Conservation (phyloP, 2,888 invertebrate species). For the Cybosia mesomella region DNA sequence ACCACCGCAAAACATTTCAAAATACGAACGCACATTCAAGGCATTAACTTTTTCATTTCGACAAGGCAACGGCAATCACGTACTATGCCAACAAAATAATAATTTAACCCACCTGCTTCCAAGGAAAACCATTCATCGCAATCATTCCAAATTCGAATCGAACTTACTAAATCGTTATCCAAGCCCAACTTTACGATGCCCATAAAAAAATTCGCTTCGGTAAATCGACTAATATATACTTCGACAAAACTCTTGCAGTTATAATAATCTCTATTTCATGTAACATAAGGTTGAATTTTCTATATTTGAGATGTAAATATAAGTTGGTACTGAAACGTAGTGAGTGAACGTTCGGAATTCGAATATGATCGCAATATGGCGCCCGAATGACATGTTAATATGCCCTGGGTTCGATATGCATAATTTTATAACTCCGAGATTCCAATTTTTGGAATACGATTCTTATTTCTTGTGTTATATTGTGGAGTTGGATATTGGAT, state of each 20-base stretch:
- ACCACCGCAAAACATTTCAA: background rate
- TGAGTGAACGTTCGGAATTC: constrained; percentile 70
- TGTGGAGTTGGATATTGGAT: constrained; percentile 15
- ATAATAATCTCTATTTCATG: constrained; percentile 19
- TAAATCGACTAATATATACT: constrained; percentile 70
- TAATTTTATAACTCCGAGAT: constrained; percentile 74
- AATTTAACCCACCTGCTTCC: constrained; percentile 52
- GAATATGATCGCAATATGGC: constrained; percentile 84
- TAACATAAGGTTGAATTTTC: constrained; percentile 52
- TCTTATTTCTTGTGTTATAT: constrained; percentile 45
- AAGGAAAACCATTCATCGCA: constrained; percentile 56
- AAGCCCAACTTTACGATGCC: constrained; percentile 70
- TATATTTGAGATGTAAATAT: constrained; percentile 36
- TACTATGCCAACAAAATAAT: constrained; percentile 57
- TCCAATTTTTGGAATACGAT: constrained; percentile 54
- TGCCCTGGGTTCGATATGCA: constrained; percentile 78
- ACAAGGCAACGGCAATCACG: constrained; percentile 35
- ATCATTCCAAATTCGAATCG: constrained; percentile 75
- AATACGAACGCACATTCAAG: constrained; percentile 7
- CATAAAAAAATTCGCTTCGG: constrained; percentile 67
- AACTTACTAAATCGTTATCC: constrained; percentile 74
- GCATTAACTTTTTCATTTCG: constrained; percentile 40
- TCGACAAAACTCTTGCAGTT: constrained; percentile 28
- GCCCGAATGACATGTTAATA: constrained; percentile 84
- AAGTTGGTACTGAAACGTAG: constrained; percentile 45